Base-by-base conservation (phyloP, 2,113 vertebrate genomes). In the Tretioscincus oriximinensis region DNA sequence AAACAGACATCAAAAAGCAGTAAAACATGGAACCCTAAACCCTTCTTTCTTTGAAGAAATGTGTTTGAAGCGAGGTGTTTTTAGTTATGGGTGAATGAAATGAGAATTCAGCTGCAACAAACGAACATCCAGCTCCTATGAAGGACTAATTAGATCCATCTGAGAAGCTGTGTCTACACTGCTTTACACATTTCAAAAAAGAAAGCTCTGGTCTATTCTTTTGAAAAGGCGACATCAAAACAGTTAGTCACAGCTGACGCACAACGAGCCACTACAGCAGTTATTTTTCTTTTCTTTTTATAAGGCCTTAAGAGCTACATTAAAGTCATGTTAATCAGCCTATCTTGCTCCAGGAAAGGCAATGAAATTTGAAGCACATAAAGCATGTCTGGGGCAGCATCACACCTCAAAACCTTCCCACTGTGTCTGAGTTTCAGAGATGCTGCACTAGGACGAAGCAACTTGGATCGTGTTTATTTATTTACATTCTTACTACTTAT, bases 91-190 rank as follows among this genome's bases (percentile, higher is more conserved):
- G 96, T 96, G 96, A 97, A 94, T 92, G 93, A 95, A 95, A 96
- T 94, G 94, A 94, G 94, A 96, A 96, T 95, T 96, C 94, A 95
- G 93, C 95, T 93, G 96, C 94, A 94, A 94, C 95, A 95, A 96
- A 95, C 88, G 93, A 95, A 95, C 94, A 94, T 94, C 93, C 94
- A 95, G 94, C 91, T 93, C 84, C 89, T 94, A 93, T 90, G 96
- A 96, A 95, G 93, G 91, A 93, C 94, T 97, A 96, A 97, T 97
- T 96, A 96, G 95, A 96, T 95, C 96, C 97, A 97, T 96, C 95
- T 97, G 97, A 96, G 93, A 92, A 92, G 91, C 92, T 88, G 89
- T 89, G 92, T 91, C 93, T 92, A 91, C 93, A 94, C 92, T 84
- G 92, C 90, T 94, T 93, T 95, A 93, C 94, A 93, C 94, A 92